Base-by-base conservation (phyloP, 2,113 vertebrate genomes). In the Pedetes capensis region DNA sequence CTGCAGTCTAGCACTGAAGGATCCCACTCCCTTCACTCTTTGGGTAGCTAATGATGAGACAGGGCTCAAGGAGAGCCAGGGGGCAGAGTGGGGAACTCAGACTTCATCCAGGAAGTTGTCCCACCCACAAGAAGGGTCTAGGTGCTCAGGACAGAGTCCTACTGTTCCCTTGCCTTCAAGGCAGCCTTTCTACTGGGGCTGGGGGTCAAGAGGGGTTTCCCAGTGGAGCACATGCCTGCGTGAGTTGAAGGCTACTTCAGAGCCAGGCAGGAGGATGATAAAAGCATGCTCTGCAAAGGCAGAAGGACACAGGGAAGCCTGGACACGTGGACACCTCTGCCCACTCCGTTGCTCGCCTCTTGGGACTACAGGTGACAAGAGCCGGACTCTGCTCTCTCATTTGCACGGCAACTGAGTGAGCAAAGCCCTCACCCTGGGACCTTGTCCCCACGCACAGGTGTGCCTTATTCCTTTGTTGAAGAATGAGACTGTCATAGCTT, bases 351-450 rank as follows among this genome's bases (percentile, higher is more conserved):
- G 18, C 64, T 59, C 55, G 0, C 14, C 16, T 72, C 87, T 44
- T 51, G 29, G 66, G 66, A 72, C 8, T 29, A 0, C 18, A 25
- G 49, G 72, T 20, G 6, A 23, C 51, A 39, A 27, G 32, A 0
- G 0, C 22, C 64, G 80, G 22, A 79, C 32, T 79, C 47, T 20
- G 29, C 39, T 55, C 34, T 42, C 34, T 34, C 17, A 2, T 44
- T 11, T 20, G 2, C 1, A 32, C 49, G 51, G 42, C 20, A 22
- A 2, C 59, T 18, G n/a, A 81, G 3, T 18, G 5, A 18, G 11
- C 16, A 3, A 18, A 23, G 22, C 17, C 0, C 6, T 18, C 1
- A 0, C 27, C 25, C 18, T 20, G 27, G 32, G 9, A 37, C 11
- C 29, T 32, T 34, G 27, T 78, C 18, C 3, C 10, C 3, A 0